These are phyloP conservation scores for Sebastiscus albofasciatus DNA, from an alignment of 2,797 vertebrate species.

Conservation along the genomic window DNA sequence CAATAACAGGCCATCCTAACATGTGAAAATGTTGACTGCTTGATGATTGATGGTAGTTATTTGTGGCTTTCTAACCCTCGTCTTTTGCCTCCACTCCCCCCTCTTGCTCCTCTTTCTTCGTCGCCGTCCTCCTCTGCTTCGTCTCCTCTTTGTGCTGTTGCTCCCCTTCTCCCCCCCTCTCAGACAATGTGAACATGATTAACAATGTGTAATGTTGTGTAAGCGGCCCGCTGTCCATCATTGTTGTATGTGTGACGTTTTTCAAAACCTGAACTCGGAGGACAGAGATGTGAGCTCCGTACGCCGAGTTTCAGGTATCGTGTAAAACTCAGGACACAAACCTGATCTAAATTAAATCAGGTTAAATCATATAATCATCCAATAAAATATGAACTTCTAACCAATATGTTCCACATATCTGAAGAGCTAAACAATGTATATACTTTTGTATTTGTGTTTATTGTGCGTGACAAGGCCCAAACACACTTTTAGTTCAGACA, in stretches of 20 bases:
- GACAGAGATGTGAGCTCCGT: not conserved
- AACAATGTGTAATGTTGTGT: conserved; percentile 81
- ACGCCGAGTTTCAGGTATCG: not conserved
- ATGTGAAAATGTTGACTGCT: conserved; percentile 88
- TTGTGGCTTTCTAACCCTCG: conserved; percentile 85
- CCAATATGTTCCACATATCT: not conserved
- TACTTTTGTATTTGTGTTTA: not conserved
- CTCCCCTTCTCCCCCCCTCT: conserved; percentile 28
- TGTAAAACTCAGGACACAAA: not conserved
- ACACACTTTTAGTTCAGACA: not conserved
- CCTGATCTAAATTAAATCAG: not conserved
- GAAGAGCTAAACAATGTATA: not conserved
- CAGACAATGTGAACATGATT: conserved; percentile 77
- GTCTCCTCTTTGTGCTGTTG: conserved; percentile 44
- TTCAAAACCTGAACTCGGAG: conserved; percentile 12
- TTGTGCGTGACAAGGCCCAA: not conserved
- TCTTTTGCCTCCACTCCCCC: conserved; percentile 59
- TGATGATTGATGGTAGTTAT: conserved; percentile 91
- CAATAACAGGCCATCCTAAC: conserved; percentile 88
- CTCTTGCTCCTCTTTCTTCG: conserved; percentile 40
- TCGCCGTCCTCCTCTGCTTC: conserved; percentile 43
- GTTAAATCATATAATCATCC: not conserved
- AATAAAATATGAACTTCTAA: not conserved
- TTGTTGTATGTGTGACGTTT: conserved; percentile 31
- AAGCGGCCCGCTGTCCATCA: conserved; percentile 74